phyloP scores from a whole-genome alignment of 2,797 vertebrate species.

The Podarcis lilfordi region DNA sequence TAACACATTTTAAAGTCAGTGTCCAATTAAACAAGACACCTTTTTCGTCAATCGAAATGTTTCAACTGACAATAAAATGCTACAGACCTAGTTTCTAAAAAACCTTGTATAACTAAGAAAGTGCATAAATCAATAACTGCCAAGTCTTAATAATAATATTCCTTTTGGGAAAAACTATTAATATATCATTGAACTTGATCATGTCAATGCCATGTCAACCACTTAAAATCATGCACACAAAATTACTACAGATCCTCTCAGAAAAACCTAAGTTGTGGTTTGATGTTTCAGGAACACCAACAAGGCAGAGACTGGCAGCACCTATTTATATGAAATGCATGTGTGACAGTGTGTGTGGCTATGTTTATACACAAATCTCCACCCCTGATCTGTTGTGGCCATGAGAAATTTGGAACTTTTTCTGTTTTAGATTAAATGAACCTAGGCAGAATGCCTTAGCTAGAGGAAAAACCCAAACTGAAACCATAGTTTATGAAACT shows the following conservation, averaged over 20 bases:
- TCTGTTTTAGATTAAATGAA: not conserved
- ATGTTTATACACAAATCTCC: not conserved
- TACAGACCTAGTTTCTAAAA: no score
- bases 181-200: not conserved
- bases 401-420: not conserved
- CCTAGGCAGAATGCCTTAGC: not conserved
- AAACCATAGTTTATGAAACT: not conserved
- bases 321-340: not conserved
- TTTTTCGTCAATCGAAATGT: no score
- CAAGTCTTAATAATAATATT: not conserved
- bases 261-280: not conserved
- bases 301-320: not conserved
- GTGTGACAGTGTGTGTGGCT: not conserved
- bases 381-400: not conserved
- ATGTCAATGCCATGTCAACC: not conserved
- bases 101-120: no score
- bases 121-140: no score
- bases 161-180: not conserved
- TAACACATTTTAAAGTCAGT: not conserved
- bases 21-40: no score
- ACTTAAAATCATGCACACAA: not conserved
- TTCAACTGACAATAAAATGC: no score
- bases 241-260: not conserved
- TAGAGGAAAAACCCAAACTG: not conserved
- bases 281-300: no score